phyloP scores from a whole-genome alignment of 1,140 invertebrate species.

The Helicorthomorpha holstii region DNA sequence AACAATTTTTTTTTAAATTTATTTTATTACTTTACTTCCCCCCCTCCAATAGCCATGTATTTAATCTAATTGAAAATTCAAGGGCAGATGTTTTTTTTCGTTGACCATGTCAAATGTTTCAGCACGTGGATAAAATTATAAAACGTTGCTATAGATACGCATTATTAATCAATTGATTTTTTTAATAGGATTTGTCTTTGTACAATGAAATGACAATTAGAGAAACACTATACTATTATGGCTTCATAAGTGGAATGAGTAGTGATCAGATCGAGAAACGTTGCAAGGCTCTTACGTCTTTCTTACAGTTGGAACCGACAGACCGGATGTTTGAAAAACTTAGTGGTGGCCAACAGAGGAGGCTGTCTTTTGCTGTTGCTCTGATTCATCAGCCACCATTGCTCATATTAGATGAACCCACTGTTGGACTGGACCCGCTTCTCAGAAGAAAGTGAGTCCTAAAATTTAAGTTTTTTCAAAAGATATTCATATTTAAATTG shows the following conservation, averaged over 20 bases:
- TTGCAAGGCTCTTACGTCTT: conserved; percentile 69
- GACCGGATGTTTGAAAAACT: too few species aligned
- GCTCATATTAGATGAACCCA: conserved; percentile 88
- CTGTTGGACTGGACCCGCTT: conserved; percentile 83
- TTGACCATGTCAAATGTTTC: too few species aligned
- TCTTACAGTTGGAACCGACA: too few species aligned
- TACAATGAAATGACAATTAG: conserved; percentile 87
- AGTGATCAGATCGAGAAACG: conserved; percentile 58
- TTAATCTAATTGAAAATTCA: too few species aligned
- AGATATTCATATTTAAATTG: not conserved
- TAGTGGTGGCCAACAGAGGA: conserved; percentile 82
- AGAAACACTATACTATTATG: conserved; percentile 91
- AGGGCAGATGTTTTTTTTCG: too few species aligned
- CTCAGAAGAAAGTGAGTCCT: conserved; percentile 57
- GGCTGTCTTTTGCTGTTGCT: conserved; percentile 81
- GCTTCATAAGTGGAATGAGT: conserved; percentile 84
- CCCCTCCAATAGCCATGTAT: too few species aligned
- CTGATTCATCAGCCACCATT: conserved; percentile 83
- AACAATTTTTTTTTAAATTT: too few species aligned
- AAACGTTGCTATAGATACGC: too few species aligned
- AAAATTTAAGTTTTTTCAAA: not conserved
- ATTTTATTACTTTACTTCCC: too few species aligned
- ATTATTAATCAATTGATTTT: too few species aligned
- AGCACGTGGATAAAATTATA: too few species aligned
- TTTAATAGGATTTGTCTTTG: conserved; percentile 62